A percentile compares a stretch with the other conserved stretches of the same genome.
phyloP scores from a whole-genome alignment of 2,113 vertebrate species.

The Micronisus gabar region DNA sequence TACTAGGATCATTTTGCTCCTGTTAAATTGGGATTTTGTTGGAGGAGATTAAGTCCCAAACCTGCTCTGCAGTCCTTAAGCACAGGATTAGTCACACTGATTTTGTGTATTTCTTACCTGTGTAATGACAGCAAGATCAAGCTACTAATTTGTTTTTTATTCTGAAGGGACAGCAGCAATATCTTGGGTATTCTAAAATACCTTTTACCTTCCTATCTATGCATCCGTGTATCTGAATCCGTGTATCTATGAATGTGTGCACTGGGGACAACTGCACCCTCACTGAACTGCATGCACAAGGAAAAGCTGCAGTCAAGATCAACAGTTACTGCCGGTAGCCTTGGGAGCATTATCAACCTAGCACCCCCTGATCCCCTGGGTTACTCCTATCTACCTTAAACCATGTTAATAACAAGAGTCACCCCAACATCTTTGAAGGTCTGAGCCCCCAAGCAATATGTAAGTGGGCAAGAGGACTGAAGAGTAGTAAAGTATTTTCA shows the following conservation, averaged over 20 bases:
- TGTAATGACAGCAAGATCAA: neutral
- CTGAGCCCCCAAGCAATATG: neutral
- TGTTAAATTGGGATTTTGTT: neutral
- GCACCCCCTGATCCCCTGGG: rapidly evolving
- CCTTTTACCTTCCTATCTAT: neutral
- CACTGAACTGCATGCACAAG: rapidly evolving
- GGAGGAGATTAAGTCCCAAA: neutral
- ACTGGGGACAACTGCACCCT: rapidly evolving
- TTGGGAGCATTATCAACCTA: rapidly evolving
- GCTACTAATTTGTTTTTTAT: neutral
- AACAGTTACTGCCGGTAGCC: neutral
- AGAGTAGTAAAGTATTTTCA: neutral
- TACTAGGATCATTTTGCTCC: neutral
- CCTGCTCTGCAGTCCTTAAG: neutral
- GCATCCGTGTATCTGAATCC: neutral
- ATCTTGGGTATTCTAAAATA: neutral
- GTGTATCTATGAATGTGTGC: neutral
- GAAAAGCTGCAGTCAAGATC: neutral
- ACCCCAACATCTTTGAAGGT: neutral
- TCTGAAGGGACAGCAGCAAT: neutral
- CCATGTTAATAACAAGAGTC: neutral
- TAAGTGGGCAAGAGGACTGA: neutral
- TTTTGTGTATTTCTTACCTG: neutral
- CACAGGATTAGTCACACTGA: neutral
- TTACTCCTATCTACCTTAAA: neutral